phyloP scores from a whole-genome alignment of 2,888 invertebrate genomes.

The Stenodema calcarata region DNA sequence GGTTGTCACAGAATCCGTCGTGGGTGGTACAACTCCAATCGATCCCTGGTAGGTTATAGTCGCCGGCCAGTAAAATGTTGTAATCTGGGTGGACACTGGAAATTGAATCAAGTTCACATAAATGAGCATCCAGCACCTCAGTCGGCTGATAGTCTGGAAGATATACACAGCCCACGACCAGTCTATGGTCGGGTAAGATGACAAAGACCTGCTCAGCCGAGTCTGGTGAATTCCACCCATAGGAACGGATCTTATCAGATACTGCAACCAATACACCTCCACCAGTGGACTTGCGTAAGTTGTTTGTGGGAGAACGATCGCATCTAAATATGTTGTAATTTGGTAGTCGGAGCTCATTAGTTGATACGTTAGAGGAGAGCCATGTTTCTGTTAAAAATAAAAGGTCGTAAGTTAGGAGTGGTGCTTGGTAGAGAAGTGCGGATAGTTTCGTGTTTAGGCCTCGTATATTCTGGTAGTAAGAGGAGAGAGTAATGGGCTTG shows the following conservation, averaged over 20 bases:
- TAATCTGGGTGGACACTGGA: background rate
- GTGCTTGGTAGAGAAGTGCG: background rate
- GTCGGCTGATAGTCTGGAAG: background rate
- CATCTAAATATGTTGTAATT: background rate
- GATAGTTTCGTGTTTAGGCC: background rate
- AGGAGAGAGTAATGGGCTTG: background rate
- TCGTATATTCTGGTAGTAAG: constrained; percentile 5
- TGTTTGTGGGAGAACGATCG: background rate
- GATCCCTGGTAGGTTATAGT: background rate
- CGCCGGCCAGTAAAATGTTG: background rate
- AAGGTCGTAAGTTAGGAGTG: background rate
- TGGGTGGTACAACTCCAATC: no score
- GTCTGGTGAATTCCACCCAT: background rate
- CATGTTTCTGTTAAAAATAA: constrained; percentile 4
- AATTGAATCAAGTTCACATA: background rate
- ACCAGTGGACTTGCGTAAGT: background rate
- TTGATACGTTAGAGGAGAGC: background rate
- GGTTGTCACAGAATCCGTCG: background rate
- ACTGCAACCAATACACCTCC: constrained; percentile 10
- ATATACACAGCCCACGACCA: background rate
- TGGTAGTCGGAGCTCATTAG: background rate
- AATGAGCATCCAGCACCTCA: background rate
- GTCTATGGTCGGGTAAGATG: background rate
- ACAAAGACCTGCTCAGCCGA: background rate
- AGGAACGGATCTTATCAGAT: background rate